Base-by-base conservation (phyloP, 2,797 vertebrate species). In the Onychomys leucogaster region DNA sequence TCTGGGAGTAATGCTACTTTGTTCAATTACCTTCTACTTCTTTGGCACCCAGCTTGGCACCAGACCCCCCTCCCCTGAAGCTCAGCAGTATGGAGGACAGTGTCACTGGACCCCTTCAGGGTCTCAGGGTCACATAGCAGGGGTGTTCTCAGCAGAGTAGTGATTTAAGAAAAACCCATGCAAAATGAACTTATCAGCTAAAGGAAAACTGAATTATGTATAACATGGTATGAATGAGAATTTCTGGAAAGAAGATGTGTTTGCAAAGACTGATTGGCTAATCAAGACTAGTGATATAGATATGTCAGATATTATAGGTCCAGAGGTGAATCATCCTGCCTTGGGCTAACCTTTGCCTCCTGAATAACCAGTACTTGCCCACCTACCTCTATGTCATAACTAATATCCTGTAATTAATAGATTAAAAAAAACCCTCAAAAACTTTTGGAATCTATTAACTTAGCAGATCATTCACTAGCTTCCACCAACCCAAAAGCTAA, bases 171-270 rank as follows among this genome's bases (percentile, higher is more conserved):
- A 32, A 49, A 71, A 4, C 37, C 37, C 69, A 67, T 81, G 75
- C 89, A 94, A 86, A 94, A 96, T 92, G 71, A 95, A 94, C 78
- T 80, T 90, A 43, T n/a, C 34, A 63, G 96, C 73, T 83, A 46
- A 93, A 89, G 90, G 78, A 94, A 95, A 88, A 34, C 84, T 89
- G 86, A 94, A 97, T 96, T 91, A 96, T 78, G 65, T 76, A 78
- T 67, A 77, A 75, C 69, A 21, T 9, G 61, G 43, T 93, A 88
- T 88, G 29, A 37, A 67, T 23, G 23, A 84, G 65, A 69, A 67
- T 85, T 85, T 63, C 63, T 85, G 41, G 83, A 85, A 69, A n/a
- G 63, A 49, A 9, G 32, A 46, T 8, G 63, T 27, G 63, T 69
- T 65, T 69, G 63, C 63, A 52, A n/a, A 67, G 43, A n/a, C 32